Base-by-base conservation (phyloP, 2,888 invertebrate genomes). In the Polydrusus tereticollis region DNA sequence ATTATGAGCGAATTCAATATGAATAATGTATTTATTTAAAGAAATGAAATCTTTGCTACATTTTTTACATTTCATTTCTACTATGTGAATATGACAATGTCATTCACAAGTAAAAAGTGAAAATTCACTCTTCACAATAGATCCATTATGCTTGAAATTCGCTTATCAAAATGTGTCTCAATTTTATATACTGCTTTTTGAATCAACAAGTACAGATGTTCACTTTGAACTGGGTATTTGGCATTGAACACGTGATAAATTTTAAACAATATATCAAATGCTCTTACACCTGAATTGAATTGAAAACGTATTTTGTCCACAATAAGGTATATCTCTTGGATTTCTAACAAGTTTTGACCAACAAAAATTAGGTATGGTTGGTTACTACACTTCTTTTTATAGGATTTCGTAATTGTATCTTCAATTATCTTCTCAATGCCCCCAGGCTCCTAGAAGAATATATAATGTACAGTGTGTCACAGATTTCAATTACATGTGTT, bases 201-300 rank as follows among this genome's bases (percentile, higher is more conserved):
- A 58, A 66, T 23, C 2, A 20, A 20, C 2, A 33, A 20, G 14
- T 14, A 66, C 16, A 57, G 38, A 21, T 66, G 66, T 21, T 33
- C 66, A 16, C 50, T 23, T 55, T 23, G 41, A 8, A 16, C 12
- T n/a, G 66, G 66, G 38, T 66, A 66, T 36, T 38, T 57, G 2
- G 36, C 52, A 23, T 52, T 23, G 23, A 52, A 52, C n/a, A 52
- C 52, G 20, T 52, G 52, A n/a, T 23, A 52, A 2, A 52, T 2
- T 14, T 52, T 52, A 12, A 52, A 52, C 1, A 52, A 26, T 7
- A 50, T 21, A 21, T 52, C 52, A 23, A 52, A n/a, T 26, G 52
- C 52, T 23, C n/a, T 52, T 12, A 3, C 23, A 12, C 10, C 4
- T 38, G 36, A 12, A 38, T 50, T 10, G 18, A 50, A n/a, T 50